A percentile compares a stretch with the other conserved stretches of the same genome.
phyloP scores from a whole-genome alignment of 2,113 vertebrate genomes.

The Podarcis cretensis region DNA sequence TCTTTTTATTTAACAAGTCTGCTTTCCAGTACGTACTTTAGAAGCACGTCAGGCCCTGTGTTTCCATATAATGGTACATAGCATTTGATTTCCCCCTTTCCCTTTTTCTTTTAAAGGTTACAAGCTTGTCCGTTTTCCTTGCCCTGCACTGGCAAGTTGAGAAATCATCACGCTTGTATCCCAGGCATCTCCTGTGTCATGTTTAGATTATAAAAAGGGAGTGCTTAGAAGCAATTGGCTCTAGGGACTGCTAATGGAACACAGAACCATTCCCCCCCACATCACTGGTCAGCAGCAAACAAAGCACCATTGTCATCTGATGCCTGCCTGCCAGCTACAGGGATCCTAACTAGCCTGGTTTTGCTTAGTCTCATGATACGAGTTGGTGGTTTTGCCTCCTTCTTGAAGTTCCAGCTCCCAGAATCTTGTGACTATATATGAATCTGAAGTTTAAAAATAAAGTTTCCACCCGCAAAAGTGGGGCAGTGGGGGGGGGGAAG shows the following conservation, averaged over 20 bases:
- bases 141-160: conserved; percentile 50
- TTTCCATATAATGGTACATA: conserved; percentile 1
- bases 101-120: not conserved
- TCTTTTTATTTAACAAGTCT: conserved; percentile 37
- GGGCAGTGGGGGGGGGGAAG: not conserved
- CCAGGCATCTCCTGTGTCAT: conserved; percentile 54
- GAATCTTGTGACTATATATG: conserved; percentile 10
- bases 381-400: not conserved
- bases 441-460: not conserved
- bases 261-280: conserved; percentile 9
- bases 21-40: conserved; percentile 59
- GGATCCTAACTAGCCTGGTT: not conserved
- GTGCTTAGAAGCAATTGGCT: not conserved
- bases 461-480: conserved; percentile 6
- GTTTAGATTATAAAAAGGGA: conserved; percentile 39
- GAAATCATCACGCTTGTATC: conserved; percentile 53
- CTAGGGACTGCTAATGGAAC: conserved; percentile 30
- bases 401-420: not conserved
- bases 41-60: conserved; percentile 51
- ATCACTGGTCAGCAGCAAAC: conserved; percentile 38
- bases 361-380: not conserved
- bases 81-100: not conserved
- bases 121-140: conserved; percentile 50
- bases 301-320: conserved; percentile 44
- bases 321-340: not conserved